phyloP scores from a whole-genome alignment of 2,797 vertebrate species.

The Chrysocyon brachyurus region DNA sequence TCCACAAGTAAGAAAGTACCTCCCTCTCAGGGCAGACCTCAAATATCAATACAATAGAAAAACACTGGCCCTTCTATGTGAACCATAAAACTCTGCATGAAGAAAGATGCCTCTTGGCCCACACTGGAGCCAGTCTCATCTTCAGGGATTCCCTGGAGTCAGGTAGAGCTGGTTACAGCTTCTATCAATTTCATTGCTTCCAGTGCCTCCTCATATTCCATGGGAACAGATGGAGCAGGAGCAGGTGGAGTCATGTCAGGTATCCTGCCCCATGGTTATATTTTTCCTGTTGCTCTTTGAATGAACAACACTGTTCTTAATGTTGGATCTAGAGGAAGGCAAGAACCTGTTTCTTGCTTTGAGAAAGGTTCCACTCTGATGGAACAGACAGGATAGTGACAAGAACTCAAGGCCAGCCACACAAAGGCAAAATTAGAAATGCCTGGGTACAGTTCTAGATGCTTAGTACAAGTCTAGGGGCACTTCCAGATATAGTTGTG shows the following conservation, averaged over 20 bases:
- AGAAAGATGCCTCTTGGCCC: constrained; percentile 63
- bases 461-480: background rate
- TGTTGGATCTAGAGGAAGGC: background rate
- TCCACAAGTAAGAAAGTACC: background rate
- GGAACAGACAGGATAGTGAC: background rate
- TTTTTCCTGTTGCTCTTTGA: constrained; percentile 50
- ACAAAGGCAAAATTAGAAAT: constrained; percentile 22
- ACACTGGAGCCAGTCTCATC: constrained; percentile 72
- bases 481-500: background rate
- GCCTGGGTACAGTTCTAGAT: background rate
- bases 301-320: constrained; percentile 62
- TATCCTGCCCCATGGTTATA: constrained; percentile 20
- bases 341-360: background rate
- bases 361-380: constrained; percentile 49
- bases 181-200: constrained; percentile 45
- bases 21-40: background rate
- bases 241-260: background rate
- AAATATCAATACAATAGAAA: too few species aligned
- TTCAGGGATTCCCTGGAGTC: constrained; percentile 42
- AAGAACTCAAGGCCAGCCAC: background rate
- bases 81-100: background rate
- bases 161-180: background rate
- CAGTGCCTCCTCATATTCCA: constrained; percentile 58
- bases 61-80: too few species aligned
- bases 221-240: constrained; percentile 47